Percentiles rank a stretch among this genome's conserved stretches.
phyloP scores from a whole-genome alignment of 2,797 vertebrate genomes.

The Phrynocephalus vlangalii region DNA sequence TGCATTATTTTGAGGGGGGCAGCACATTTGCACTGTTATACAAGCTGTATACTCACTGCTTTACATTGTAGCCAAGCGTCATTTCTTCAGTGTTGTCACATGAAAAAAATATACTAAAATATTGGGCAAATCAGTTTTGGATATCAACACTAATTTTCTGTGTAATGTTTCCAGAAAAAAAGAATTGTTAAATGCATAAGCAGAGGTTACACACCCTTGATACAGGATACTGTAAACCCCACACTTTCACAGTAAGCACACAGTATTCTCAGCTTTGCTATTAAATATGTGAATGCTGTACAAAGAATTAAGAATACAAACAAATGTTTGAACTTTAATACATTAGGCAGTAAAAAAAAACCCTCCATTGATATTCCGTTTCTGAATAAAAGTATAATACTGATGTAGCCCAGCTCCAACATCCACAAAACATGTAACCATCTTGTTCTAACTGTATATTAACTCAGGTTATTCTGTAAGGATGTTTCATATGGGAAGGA shows the following conservation, averaged over 20 bases:
- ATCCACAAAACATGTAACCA: conserved; percentile 74
- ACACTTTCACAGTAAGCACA: not conserved
- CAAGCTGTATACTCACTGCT: no score
- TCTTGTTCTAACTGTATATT: conserved; percentile 67
- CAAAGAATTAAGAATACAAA: conserved; percentile 18
- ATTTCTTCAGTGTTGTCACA: no score
- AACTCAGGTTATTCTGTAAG: conserved; percentile 64
- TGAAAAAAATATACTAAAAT: no score
- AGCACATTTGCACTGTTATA: no score
- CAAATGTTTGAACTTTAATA: conserved; percentile 70
- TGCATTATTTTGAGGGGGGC: no score
- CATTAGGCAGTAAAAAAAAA: conserved; percentile 75
- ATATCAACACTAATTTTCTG: not conserved
- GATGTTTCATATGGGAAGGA: conserved; percentile 42
- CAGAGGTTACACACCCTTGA: not conserved
- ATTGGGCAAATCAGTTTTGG: not conserved
- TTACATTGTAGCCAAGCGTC: no score
- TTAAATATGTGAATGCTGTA: conserved; percentile 18
- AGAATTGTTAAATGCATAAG: not conserved
- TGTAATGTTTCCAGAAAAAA: not conserved
- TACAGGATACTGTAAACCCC: not conserved
- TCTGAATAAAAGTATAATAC: conserved; percentile 76
- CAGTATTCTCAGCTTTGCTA: not conserved
- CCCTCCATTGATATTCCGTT: conserved; percentile 74
- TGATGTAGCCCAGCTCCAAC: conserved; percentile 67